Evolutionary conservation across 2,113 vertebrate species (phyloP).

Genomic region (Jaculus jaculus): DNA sequence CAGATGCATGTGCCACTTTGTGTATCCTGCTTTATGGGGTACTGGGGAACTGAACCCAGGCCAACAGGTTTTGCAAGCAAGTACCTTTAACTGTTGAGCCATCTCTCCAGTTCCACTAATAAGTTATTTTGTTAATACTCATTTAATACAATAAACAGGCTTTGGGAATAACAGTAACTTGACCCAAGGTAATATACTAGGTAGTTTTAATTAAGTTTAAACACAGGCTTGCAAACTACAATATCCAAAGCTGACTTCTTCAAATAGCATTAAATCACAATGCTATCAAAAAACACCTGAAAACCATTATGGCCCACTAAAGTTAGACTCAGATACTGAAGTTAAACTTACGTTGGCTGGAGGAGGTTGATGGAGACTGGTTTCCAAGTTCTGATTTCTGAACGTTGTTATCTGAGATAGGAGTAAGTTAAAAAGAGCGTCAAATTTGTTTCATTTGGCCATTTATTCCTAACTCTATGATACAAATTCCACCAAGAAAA

Average conservation of each 20-base stretch:
- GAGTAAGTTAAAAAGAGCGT: slow-evolving; percentile 47
- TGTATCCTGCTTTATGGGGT: background rate
- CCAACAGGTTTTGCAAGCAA: no score
- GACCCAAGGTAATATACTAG: background rate
- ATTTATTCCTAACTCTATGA: slow-evolving; percentile 46
- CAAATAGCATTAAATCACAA: slow-evolving; percentile 10
- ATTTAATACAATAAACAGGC: background rate
- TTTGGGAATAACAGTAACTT: slow-evolving; percentile 6
- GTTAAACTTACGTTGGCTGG: slow-evolving; percentile 67
- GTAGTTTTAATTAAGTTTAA: slow-evolving; percentile 17
- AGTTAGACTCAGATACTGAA: background rate
- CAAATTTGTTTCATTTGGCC: slow-evolving; percentile 41
- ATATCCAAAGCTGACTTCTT: background rate
- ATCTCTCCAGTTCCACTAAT: no score
- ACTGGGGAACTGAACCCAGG: background rate
- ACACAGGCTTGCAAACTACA: background rate
- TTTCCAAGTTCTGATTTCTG: slow-evolving; percentile 61
- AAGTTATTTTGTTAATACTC: slow-evolving; percentile 3
- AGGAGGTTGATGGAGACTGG: slow-evolving; percentile 23
- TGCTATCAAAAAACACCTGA: background rate
- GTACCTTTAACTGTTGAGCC: no score
- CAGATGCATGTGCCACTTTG: no score
- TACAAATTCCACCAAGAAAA: slow-evolving; percentile 20
- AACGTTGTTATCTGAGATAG: slow-evolving; percentile 66
- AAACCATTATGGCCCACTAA: background rate